These are phyloP conservation scores for Toxostoma redivivum DNA, from an alignment of 2,113 vertebrate genomes.

Conservation along the genomic window DNA sequence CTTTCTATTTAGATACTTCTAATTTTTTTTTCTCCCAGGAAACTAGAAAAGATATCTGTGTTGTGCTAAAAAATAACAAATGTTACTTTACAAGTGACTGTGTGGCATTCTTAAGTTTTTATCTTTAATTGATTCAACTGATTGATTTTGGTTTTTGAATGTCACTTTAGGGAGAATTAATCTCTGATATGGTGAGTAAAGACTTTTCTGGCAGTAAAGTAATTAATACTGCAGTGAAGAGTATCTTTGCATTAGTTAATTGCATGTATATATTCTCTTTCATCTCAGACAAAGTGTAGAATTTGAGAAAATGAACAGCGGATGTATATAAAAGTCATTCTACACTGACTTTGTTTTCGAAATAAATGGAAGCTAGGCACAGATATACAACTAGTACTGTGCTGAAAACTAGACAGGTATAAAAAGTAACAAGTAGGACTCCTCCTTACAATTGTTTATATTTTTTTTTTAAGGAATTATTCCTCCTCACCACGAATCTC, in stretches of 20 bases:
- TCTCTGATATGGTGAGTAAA: background rate
- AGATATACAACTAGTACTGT: background rate
- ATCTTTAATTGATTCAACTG: background rate
- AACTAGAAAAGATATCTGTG: background rate
- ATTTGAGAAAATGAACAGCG: background rate
- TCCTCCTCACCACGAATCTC: conserved; percentile 91
- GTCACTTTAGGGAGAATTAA: background rate
- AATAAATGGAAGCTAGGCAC: background rate
- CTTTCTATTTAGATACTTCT: background rate
- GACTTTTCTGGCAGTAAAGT: background rate
- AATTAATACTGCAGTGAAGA: background rate
- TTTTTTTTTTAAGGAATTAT: conserved; percentile 79
- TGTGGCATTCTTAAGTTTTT: background rate
- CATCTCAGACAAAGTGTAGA: background rate
- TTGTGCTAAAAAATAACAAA: background rate
- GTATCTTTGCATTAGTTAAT: background rate
- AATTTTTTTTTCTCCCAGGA: background rate
- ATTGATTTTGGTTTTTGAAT: background rate
- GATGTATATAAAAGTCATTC: background rate
- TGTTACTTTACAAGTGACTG: background rate
- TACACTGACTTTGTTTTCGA: background rate
- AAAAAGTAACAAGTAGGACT: background rate
- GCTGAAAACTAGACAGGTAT: background rate
- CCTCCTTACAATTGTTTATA: background rate
- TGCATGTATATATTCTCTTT: background rate